Evolutionary conservation across 1,140 invertebrate species (phyloP).

Genomic region (Pseudomyrmex cubaensis): DNA sequence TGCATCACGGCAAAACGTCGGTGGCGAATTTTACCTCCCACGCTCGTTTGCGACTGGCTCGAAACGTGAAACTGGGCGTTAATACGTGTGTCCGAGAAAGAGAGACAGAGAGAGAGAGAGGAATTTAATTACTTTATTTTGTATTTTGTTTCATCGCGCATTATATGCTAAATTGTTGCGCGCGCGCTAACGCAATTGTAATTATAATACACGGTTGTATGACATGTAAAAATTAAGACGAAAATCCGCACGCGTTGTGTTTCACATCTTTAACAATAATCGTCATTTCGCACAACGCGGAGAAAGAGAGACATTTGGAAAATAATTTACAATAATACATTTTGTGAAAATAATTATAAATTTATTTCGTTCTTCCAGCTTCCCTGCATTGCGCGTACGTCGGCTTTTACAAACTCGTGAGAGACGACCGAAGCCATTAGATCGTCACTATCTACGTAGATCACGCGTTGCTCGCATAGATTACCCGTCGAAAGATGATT

Average conservation of each 20-base stretch:
- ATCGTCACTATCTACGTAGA: too few relatives aligned
- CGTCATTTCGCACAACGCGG: background rate
- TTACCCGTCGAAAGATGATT: too few relatives aligned
- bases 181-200: background rate
- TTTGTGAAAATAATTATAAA: background rate
- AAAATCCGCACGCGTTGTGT: background rate
- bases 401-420: too few relatives aligned
- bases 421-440: too few relatives aligned
- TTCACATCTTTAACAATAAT: background rate
- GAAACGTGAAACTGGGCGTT: slow-evolving; percentile 44
- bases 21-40: slow-evolving; percentile 48
- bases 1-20: slow-evolving; percentile 43
- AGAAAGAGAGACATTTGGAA: background rate
- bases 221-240: background rate
- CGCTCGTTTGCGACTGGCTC: slow-evolving; percentile 16
- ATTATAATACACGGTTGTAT: background rate
- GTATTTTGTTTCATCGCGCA: background rate
- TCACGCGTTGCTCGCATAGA: too few relatives aligned
- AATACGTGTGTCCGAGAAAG: background rate
- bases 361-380: background rate
- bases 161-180: background rate
- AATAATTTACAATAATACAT: background rate
- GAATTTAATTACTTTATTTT: slow-evolving; percentile 43
- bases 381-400: too few relatives aligned
- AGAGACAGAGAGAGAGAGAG: too few relatives aligned